Evolutionary conservation across 2,113 vertebrate genomes (phyloP).

Genomic region (Pluvialis apricaria): DNA sequence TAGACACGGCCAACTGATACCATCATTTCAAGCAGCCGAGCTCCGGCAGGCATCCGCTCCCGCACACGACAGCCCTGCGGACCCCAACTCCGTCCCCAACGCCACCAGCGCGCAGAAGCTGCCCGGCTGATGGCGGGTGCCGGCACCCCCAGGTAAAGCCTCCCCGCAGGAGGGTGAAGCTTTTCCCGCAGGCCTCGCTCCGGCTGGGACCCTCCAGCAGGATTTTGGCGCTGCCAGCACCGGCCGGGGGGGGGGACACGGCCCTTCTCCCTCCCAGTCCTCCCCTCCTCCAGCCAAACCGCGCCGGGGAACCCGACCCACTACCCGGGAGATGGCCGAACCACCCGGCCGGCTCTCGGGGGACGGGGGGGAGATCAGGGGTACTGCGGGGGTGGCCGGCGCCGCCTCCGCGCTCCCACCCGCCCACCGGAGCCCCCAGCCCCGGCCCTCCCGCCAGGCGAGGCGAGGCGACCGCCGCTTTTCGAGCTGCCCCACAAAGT

Average conservation of each 20-base stretch:
- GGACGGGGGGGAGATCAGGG: not conserved
- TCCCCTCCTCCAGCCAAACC: not conserved
- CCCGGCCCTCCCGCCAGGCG: not conserved
- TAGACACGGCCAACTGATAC: fast-evolving
- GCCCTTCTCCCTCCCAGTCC: not conserved
- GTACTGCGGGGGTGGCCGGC: not conserved
- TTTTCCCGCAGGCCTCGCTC: not conserved
- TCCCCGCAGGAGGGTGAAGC: not conserved
- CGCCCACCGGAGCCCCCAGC: not conserved
- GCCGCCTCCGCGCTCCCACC: not conserved
- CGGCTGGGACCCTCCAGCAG: not conserved
- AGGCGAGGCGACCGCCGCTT: not conserved
- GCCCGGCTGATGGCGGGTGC: not conserved
- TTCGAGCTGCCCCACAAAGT: not conserved
- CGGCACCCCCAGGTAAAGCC: not conserved
- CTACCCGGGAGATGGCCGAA: not conserved
- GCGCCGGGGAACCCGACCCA: not conserved
- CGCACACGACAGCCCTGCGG: not conserved
- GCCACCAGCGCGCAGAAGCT: fast-evolving
- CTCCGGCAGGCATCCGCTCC: not conserved
- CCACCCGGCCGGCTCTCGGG: not conserved
- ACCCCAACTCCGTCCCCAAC: not conserved
- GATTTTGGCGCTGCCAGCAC: not conserved
- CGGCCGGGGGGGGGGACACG: too few species aligned
- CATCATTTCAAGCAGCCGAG: not conserved